A percentile compares a stretch with the other conserved stretches of the same genome.
These are phyloP conservation scores for Chionis minor DNA, from an alignment of 2,113 vertebrate species.

Conservation along the genomic window DNA sequence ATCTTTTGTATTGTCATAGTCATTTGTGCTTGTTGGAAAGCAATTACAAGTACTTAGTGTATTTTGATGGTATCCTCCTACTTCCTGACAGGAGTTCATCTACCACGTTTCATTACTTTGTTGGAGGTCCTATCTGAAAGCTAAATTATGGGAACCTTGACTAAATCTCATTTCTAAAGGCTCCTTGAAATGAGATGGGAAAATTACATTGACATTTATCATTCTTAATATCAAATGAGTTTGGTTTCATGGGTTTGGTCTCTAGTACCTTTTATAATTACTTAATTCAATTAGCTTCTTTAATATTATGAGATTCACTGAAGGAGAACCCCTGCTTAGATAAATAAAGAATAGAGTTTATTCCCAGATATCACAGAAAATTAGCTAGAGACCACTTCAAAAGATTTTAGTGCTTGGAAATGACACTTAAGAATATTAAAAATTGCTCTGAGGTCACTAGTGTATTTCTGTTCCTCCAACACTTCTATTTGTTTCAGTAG, in stretches of 20 bases:
- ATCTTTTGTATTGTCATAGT: neutral
- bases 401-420: neutral
- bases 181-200: neutral
- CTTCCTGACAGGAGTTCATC: neutral
- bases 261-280: conserved; percentile 9
- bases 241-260: neutral
- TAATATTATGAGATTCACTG: neutral
- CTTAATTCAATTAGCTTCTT: conserved; percentile 25
- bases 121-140: neutral
- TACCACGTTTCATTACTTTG: neutral
- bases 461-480: neutral
- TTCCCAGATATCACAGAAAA: neutral
- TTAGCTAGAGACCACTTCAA: neutral
- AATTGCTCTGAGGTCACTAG: neutral
- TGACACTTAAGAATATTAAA: conserved; percentile 4
- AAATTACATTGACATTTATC: neutral
- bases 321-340: neutral
- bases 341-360: neutral
- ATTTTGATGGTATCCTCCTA: neutral
- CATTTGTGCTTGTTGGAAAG: neutral
- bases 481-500: neutral
- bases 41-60: neutral
- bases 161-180: neutral
- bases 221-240: neutral
- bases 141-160: neutral